phyloP scores from a whole-genome alignment of 2,113 vertebrate genomes.

The Reinhardtius hippoglossoides region DNA sequence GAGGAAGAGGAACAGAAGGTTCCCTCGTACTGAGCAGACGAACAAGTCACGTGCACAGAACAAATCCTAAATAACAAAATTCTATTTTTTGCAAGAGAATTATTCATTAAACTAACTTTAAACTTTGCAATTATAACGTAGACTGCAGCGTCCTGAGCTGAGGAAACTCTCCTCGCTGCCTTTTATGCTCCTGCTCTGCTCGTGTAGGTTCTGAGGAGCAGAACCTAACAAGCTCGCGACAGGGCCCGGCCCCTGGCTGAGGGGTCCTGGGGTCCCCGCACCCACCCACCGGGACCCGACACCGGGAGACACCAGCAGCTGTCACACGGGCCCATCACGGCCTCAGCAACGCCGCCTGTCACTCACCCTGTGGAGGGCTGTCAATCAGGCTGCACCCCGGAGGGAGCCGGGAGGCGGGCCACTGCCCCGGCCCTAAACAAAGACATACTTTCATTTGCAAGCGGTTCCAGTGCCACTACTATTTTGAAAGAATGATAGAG shows the following conservation, averaged over 20 bases:
- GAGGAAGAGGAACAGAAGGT: no score
- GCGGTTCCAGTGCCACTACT: conserved; percentile 75
- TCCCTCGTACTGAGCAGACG: no score
- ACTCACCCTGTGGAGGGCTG: conserved; percentile 82
- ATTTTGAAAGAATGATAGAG: conserved; percentile 83
- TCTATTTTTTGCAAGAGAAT: no score
- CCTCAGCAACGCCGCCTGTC: conserved; percentile 80
- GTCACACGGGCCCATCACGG: conserved; percentile 68
- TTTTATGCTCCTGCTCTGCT: not conserved
- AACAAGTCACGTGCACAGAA: no score
- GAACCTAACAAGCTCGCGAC: conserved; percentile 45
- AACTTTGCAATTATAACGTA: not conserved
- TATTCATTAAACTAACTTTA: no score
- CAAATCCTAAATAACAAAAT: no score
- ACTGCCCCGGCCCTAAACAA: conserved; percentile 75
- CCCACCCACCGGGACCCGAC: conserved; percentile 25
- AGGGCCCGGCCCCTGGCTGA: conserved; percentile 32
- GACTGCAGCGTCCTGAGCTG: not conserved
- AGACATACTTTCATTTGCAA: conserved; percentile 83
- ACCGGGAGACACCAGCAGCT: conserved; percentile 64
- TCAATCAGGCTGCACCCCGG: conserved; percentile 81
- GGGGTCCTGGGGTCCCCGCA: conserved; percentile 44
- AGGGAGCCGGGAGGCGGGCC: conserved; percentile 74
- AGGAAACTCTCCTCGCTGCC: no score
- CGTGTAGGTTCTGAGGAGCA: not conserved